phyloP scores from a whole-genome alignment of 2,113 vertebrate species.

The Gadus macrocephalus region DNA sequence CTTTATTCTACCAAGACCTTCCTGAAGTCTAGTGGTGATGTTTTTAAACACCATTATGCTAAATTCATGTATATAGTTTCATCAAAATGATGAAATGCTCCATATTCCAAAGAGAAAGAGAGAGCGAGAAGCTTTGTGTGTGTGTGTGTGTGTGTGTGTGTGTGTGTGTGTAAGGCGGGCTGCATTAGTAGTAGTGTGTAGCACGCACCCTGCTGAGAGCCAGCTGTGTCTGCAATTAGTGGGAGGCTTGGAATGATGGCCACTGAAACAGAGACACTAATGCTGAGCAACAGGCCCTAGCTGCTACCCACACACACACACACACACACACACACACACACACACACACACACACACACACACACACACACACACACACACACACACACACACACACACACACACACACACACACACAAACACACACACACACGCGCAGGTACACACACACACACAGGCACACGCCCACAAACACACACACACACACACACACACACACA shows the following conservation, averaged over 20 bases:
- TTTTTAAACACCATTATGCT: too few species aligned
- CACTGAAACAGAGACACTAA: conserved; percentile 96
- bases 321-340: conserved; percentile 18
- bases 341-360: conserved; percentile 37
- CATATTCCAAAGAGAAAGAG: too few species aligned
- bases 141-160: too few species aligned
- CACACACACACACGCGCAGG: neutral
- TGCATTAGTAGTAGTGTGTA: neutral
- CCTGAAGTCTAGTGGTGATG: too few species aligned
- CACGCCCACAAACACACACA: neutral
- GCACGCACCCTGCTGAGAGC: conserved; percentile 85
- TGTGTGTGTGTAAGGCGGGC: too few species aligned
- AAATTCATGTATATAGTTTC: too few species aligned
- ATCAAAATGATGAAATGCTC: too few species aligned
- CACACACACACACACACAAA: neutral
- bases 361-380: conserved; percentile 26
- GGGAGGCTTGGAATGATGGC: conserved; percentile 98
- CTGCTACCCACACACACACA: conserved; percentile 14
- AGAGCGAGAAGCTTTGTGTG: too few species aligned
- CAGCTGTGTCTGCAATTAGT: conserved; percentile 99
- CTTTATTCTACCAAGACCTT: too few species aligned
- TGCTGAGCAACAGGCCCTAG: conserved; percentile 92
- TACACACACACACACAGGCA: neutral
- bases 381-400: conserved; percentile 38
- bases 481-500: conserved; percentile 1